phyloP scores from a whole-genome alignment of 1,140 invertebrate genomes.

The Meloidogyne hapla region DNA sequence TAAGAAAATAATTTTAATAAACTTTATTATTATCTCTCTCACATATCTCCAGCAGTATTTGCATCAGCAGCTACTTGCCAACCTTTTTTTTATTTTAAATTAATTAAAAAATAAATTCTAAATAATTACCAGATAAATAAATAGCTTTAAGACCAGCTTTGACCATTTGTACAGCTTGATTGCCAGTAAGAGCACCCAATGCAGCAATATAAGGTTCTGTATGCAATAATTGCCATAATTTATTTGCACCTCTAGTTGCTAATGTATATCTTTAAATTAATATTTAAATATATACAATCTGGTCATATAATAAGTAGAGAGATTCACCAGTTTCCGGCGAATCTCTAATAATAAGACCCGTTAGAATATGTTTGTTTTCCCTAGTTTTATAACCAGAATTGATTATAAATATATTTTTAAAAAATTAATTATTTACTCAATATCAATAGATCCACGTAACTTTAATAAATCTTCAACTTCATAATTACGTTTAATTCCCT shows the following conservation, averaged over 20 bases:
- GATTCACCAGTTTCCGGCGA: too few relatives aligned
- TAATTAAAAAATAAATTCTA: background rate
- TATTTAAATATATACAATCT: too few relatives aligned
- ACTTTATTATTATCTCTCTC: background rate
- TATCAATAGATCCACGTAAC: conserved; percentile 63
- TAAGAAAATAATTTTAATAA: background rate
- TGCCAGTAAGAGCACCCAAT: conserved; percentile 65
- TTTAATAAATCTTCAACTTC: conserved; percentile 65
- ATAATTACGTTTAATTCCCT: conserved; percentile 63
- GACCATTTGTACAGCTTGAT: conserved; percentile 66
- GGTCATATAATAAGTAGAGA: background rate
- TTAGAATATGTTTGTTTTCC: too few relatives aligned
- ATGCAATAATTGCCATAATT: conserved; percentile 64
- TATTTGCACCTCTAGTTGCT: conserved; percentile 63
- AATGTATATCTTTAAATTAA: conserved; percentile 54
- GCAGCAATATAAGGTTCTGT: conserved; percentile 61
- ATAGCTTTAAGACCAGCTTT: conserved; percentile 65
- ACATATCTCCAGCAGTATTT: conserved; percentile 63
- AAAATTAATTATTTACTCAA: conserved; percentile 47
- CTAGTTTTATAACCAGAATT: background rate
- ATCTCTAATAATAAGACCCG: too few relatives aligned
- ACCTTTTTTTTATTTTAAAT: conserved; percentile 46
- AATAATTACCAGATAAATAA: conserved; percentile 62
- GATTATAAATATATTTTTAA: background rate
- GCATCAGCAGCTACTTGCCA: conserved; percentile 66